phyloP scores from a whole-genome alignment of 2,797 vertebrate genomes.

The Pristis pectinata region DNA sequence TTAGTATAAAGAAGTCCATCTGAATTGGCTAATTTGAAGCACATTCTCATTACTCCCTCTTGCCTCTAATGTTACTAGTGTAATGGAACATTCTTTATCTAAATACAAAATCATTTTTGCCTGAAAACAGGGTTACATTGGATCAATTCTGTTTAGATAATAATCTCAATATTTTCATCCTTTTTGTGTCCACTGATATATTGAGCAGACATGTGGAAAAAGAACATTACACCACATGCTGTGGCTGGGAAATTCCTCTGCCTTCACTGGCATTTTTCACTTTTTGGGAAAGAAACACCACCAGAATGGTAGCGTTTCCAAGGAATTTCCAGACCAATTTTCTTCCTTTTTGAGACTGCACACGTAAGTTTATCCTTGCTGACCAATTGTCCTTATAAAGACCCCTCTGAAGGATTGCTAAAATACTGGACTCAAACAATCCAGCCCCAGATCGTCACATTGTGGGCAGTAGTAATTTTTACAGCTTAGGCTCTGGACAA shows the following conservation, averaged over 20 bases:
- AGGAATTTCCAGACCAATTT: neutral
- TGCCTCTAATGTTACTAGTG: neutral
- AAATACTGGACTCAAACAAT: neutral
- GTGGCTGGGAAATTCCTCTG: neutral
- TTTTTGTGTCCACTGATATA: neutral
- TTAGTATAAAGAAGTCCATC: neutral
- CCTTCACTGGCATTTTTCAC: neutral
- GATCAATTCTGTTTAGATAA: neutral
- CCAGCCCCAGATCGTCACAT: no score
- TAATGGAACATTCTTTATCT: neutral
- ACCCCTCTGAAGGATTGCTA: neutral
- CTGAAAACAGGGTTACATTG: neutral
- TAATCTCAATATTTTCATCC: neutral
- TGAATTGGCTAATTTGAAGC: neutral
- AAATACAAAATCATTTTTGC: neutral
- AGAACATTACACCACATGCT: neutral
- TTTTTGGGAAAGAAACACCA: neutral
- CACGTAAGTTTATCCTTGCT: neutral
- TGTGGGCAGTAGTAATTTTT: no score
- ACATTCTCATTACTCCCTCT: neutral
- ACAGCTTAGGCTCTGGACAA: no score
- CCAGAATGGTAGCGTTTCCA: neutral
- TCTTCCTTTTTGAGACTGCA: neutral
- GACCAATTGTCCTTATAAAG: neutral
- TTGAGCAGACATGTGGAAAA: neutral